Evolutionary conservation across 2,888 invertebrate genomes (phyloP), one percentile per base, ranked within the genome.

Genomic region (Zhuqinia jingwanae): DNA sequence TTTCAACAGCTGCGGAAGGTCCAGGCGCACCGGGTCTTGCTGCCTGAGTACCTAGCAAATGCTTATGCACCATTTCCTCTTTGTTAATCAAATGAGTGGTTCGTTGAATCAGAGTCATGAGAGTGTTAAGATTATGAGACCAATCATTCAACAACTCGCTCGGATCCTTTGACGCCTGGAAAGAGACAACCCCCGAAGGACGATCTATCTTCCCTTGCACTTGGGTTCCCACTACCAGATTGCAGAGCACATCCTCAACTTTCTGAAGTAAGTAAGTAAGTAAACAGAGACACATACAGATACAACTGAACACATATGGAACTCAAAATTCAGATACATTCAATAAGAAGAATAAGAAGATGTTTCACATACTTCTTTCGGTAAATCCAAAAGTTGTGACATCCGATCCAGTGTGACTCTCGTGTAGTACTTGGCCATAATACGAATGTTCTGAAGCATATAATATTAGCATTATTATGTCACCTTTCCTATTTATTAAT

Each of bases 351-450:
- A n/a, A n/a, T n/a, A n/a, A 2, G 20, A 22, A n/a, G 20, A 22
- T 22, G 10, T 42, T 20, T 45, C 2, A n/a, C 45, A 90, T 91
- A 94, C 94, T 90, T 95, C 95, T 76, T 95, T 95, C 60, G 96
- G 95, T 89, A 99, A 94, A 92, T 98, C 98, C 42, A 99, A 93
- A 68, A 99, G 94, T 92, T 98, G 96, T 85, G 98, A 96, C 97
- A 99, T 98, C 81, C 99, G 95, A 89, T 95, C 94, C 91, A 98
- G 93, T 15, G 96, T 95, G 90, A 99, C 96, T 90, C 97, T 95
- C 0, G 98, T 99, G 93, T 99, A 99, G 93, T 99, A 99, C 93
- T 98, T 98, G 11, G 99, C 98, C 96, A 99, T 99, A 90, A 99
- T 98, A 90, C 99, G 95, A 91, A 99, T 99, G 93, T 99, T 99